Conservation (phyloP, 2,113 vertebrate species). For the Chiloscyllium plagiosum region DNA sequence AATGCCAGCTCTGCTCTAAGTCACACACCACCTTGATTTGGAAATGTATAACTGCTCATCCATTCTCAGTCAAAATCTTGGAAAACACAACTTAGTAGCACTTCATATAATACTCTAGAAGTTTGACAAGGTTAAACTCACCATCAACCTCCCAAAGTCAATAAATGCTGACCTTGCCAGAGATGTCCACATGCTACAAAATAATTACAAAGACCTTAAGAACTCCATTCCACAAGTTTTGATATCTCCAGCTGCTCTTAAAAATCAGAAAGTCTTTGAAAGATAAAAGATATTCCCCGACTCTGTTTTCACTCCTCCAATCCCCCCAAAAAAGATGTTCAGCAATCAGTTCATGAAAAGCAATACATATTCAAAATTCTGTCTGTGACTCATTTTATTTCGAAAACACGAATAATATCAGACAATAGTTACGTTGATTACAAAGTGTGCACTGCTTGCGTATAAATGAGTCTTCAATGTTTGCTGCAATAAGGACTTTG, state of each 20-base stretch:
- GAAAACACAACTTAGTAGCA: not conserved
- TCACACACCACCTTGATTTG: not conserved
- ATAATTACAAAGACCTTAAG: not conserved
- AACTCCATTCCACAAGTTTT: not conserved
- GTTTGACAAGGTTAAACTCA: not conserved
- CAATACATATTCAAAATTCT: not conserved
- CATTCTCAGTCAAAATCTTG: not conserved
- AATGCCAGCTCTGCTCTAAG: not conserved
- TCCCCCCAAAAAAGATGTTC: not conserved
- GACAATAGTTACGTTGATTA: not conserved
- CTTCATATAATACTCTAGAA: not conserved
- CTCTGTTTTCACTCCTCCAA: not conserved
- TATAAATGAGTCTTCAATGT: not conserved
- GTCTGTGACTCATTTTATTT: not conserved
- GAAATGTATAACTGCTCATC: not conserved
- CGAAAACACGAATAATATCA: not conserved
- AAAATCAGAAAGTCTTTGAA: not conserved
- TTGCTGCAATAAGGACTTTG: not conserved
- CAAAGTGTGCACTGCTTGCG: not conserved
- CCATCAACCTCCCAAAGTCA: not conserved
- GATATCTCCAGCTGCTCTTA: not conserved
- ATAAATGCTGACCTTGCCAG: not conserved
- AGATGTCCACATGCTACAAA: not conserved
- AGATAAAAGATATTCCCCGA: not conserved
- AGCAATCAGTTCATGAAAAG: not conserved